Percentiles rank a stretch among this genome's conserved stretches.
Evolutionary conservation across 1,140 invertebrate genomes (phyloP).

Genomic region (Trachelipus rathkii): DNA sequence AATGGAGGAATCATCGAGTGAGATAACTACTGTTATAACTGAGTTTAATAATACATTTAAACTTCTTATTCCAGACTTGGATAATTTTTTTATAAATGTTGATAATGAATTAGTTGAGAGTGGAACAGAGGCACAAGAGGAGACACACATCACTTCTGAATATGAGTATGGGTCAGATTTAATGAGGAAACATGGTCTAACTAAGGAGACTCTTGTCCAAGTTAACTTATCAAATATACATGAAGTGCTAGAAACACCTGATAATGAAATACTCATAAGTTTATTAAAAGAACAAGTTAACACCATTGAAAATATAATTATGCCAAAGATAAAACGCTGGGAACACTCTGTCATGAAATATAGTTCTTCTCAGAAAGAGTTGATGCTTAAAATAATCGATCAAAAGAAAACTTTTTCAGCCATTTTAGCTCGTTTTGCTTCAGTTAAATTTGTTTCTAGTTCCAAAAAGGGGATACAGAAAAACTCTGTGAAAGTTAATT

Average conservation of each 20-base stretch:
- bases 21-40: constrained; percentile 31
- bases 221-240: constrained; percentile 33
- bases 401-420: constrained; percentile 26
- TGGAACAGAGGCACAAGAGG: not conserved
- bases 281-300: constrained; percentile 35
- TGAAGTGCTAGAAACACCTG: constrained; percentile 33
- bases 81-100: constrained; percentile 41
- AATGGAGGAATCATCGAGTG: constrained; percentile 20
- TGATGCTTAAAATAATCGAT: constrained; percentile 34
- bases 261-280: constrained; percentile 37
- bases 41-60: constrained; percentile 40
- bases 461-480: not conserved
- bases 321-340: constrained; percentile 36
- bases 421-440: constrained; percentile 32
- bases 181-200: constrained; percentile 38
- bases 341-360: constrained; percentile 35
- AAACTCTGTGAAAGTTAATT: not conserved
- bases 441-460: constrained; percentile 31
- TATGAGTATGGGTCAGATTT: constrained; percentile 37
- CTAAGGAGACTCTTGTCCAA: constrained; percentile 34
- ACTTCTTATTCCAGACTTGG: constrained; percentile 41
- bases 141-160: not conserved
- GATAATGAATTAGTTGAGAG: constrained; percentile 22
- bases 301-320: constrained; percentile 27
- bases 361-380: constrained; percentile 27